Conservation (phyloP, 2,888 invertebrate species). For the Caenorhabditis doughertyi region DNA sequence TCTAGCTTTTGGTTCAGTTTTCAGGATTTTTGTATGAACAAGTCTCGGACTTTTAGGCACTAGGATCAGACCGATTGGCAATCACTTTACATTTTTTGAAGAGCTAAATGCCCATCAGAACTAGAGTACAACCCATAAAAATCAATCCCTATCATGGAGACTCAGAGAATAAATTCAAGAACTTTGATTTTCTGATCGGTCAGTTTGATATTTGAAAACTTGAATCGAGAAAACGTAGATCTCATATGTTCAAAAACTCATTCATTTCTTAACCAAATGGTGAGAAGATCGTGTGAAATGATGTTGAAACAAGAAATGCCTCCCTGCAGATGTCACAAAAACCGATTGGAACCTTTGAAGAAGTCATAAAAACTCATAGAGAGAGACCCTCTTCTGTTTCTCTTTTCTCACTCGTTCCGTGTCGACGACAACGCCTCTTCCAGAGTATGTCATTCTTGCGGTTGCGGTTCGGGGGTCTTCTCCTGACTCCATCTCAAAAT, state of each 20-base stretch:
- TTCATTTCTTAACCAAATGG: slow-evolving; percentile 21
- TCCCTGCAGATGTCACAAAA: slow-evolving; percentile 53
- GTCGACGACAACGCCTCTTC: slow-evolving; percentile 37
- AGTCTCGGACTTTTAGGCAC: no score
- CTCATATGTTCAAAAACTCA: slow-evolving; percentile 2
- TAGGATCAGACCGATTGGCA: no score
- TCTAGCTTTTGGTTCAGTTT: no score
- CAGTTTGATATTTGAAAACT: not conserved
- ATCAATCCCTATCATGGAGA: no score
- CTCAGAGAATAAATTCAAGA: no score
- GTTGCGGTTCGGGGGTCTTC: slow-evolving; percentile 32
- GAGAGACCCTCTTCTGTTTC: slow-evolving; percentile 12
- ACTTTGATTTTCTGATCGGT: not conserved
- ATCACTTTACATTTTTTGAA: no score
- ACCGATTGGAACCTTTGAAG: slow-evolving; percentile 42
- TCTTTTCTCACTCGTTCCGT: slow-evolving; percentile 14
- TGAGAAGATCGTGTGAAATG: slow-evolving; percentile 29
- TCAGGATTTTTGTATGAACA: no score
- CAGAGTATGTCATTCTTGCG: slow-evolving; percentile 23
- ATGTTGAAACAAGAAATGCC: slow-evolving; percentile 8
- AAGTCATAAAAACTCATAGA: slow-evolving; percentile 48
- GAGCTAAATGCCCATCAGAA: no score
- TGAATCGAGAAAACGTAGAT: not conserved
- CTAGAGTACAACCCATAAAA: no score
- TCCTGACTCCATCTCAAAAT: slow-evolving; percentile 36